Evolutionary conservation across 1,140 invertebrate genomes (phyloP), one percentile per base, ranked within the genome.

Genomic region (Dendrolimus kikuchii): DNA sequence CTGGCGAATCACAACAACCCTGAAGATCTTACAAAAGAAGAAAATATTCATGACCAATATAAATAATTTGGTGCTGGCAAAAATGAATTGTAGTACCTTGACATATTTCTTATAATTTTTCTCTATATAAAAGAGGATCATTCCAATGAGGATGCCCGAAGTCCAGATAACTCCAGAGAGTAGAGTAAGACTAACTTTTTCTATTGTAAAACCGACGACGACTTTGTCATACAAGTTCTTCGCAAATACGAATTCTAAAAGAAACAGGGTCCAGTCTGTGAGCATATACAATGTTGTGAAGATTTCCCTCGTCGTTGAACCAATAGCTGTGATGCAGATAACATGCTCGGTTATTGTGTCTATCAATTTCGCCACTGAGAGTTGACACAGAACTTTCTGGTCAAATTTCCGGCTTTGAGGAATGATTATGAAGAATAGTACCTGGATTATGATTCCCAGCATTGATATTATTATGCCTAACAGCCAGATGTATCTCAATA

Each of bases 211-310:
- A 5, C 62, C 62, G 3, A 49, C 7, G 0, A 68, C 53, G 2
- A 65, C 45, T 59, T 65, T 62, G 40, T 68, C 52, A 49, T 62
- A 60, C 38, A 68, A 51, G 40, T 65, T 65, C 48, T 65, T 68
- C 5, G 60, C 53, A 43, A 62, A 68, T 1, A 62, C 45, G 23
- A 56, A 62, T 60, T 62, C 65, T 60, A 57, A 65, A 4, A 43
- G 48, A 6, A 60, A 23, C 2, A 68, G 9, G 5, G 40, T 46
- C 38, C 57, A 51, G 9, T 68, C 66, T 5, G 54, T 50, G 7
- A 49, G 53, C 3, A 60, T 44, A 10, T 60, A 57, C n/a, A 4
- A 53, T 37, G 0, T 40, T 41, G 6, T 39, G 52, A 6, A 50
- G 38, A 2, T 45, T 10, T 59, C 52, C 40, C 46, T 41, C 0